phyloP scores from a whole-genome alignment of 2,113 vertebrate genomes.

The Catharus minimus region DNA sequence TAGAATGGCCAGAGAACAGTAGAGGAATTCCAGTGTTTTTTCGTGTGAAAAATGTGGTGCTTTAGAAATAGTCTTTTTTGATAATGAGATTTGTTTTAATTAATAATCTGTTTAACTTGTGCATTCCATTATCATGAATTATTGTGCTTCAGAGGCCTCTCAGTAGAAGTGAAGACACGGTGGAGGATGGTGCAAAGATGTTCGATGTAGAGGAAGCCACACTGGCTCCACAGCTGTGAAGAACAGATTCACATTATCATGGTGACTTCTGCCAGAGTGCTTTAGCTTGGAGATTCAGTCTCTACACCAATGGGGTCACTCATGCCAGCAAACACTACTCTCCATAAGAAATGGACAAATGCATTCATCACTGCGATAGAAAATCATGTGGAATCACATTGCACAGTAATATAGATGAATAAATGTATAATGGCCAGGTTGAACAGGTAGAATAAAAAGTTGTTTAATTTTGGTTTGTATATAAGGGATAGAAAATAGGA shows the following conservation, averaged over 20 bases:
- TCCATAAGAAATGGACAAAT: background rate
- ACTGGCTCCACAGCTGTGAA: background rate
- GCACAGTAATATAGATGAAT: background rate
- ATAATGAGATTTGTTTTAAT: slow-evolving; percentile 23
- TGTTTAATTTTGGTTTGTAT: background rate
- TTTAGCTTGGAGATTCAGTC: background rate
- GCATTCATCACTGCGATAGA: background rate
- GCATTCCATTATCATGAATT: slow-evolving; percentile 16
- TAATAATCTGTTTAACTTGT: slow-evolving; percentile 21
- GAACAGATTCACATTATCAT: background rate
- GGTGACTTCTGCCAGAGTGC: background rate
- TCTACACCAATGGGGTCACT: background rate
- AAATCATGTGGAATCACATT: background rate
- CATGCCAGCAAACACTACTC: background rate
- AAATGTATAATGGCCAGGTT: background rate
- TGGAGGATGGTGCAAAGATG: background rate
- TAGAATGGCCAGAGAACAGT: background rate
- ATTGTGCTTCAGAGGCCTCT: background rate
- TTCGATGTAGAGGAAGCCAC: background rate
- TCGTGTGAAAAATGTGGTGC: background rate
- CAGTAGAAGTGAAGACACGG: background rate
- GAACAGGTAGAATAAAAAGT: background rate
- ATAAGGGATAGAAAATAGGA: background rate
- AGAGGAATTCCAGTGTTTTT: background rate
- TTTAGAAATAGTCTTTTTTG: background rate